These are phyloP conservation scores for Triplophysa yarkandensis DNA, from an alignment of 2,797 vertebrate genomes.

Conservation along the genomic window DNA sequence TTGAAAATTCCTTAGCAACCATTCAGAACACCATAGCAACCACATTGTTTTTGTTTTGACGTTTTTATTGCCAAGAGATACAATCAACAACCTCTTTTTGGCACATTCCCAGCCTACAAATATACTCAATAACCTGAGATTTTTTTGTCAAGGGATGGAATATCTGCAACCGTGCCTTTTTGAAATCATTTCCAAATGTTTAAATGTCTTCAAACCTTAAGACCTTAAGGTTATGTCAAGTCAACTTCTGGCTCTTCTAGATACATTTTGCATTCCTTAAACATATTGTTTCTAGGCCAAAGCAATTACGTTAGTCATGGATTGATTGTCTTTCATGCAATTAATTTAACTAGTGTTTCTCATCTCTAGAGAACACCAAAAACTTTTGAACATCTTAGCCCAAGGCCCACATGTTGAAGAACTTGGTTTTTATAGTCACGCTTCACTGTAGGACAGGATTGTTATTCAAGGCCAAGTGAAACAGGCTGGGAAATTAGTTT, in stretches of 20 bases:
- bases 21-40: neutral
- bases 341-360: constrained; percentile 10
- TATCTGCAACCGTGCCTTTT: neutral
- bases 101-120: too few species aligned
- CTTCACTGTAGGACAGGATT: constrained; percentile 27
- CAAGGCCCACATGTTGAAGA: constrained; percentile 23
- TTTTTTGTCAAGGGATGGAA: too few species aligned
- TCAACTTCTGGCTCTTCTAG: too few species aligned
- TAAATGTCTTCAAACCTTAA: neutral
- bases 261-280: neutral
- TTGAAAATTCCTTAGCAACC: neutral
- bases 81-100: too few species aligned
- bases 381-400: constrained; percentile 13
- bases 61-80: too few species aligned
- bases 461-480: constrained; percentile 16
- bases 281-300: neutral
- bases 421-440: constrained; percentile 30
- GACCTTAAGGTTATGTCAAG: neutral
- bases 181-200: neutral
- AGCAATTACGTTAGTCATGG: neutral
- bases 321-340: neutral
- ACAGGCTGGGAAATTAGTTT: constrained; percentile 26
- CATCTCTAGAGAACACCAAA: constrained; percentile 11
- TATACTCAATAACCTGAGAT: too few species aligned
- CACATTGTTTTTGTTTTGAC: neutral